These are phyloP conservation scores for Yponomeuta sedellus DNA, from an alignment of 2,888 invertebrate species.

Conservation along the genomic window DNA sequence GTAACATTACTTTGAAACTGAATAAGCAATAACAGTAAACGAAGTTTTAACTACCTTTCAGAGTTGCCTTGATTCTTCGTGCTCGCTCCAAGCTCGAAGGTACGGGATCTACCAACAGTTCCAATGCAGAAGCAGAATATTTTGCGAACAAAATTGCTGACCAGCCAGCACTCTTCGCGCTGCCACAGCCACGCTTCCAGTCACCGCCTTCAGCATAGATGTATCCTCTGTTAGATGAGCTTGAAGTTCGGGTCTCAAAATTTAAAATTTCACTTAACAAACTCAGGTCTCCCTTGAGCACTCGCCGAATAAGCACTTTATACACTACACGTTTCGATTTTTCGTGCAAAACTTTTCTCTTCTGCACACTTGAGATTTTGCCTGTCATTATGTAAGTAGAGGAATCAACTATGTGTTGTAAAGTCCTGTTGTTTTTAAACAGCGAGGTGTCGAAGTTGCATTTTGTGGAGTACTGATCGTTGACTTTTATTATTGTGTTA, in stretches of 20 bases:
- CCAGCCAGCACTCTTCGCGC: conserved; percentile 41
- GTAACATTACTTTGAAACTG: no score
- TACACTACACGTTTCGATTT: conserved; percentile 52
- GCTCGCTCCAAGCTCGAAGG: conserved; percentile 60
- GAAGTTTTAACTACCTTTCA: conserved; percentile 58
- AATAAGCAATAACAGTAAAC: neutral
- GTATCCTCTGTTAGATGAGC: conserved; percentile 60
- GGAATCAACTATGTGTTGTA: conserved; percentile 52
- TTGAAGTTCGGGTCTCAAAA: conserved; percentile 58
- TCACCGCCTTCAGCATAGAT: conserved; percentile 52
- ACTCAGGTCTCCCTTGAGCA: conserved; percentile 64
- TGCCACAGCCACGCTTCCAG: conserved; percentile 40
- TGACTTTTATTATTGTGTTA: conserved; percentile 61
- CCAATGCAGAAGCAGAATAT: conserved; percentile 48
- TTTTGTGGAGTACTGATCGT: conserved; percentile 46
- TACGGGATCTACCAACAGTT: conserved; percentile 60
- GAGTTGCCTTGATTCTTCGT: conserved; percentile 57
- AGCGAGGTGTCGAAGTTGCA: conserved; percentile 58
- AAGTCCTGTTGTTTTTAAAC: conserved; percentile 60
- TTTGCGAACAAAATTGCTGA: conserved; percentile 43
- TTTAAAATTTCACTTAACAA: conserved; percentile 63
- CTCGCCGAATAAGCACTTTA: conserved; percentile 65
- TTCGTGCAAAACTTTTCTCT: conserved; percentile 39
- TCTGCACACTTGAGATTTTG: conserved; percentile 62
- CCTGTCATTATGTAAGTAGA: conserved; percentile 71